Evolutionary conservation across 2,797 vertebrate species (phyloP).

Genomic region (Sciaenops ocellatus): DNA sequence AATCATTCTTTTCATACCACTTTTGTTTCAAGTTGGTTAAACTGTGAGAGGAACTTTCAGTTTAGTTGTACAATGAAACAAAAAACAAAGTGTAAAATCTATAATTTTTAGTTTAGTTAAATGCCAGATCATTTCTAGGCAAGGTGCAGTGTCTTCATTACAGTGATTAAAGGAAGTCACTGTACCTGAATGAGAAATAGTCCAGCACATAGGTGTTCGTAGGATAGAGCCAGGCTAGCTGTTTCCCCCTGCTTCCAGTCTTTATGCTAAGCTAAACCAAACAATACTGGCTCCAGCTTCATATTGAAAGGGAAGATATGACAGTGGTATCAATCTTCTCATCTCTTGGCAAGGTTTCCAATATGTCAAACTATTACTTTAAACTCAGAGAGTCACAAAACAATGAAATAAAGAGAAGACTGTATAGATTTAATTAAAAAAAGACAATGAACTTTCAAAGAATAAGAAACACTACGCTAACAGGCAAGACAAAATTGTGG

Average conservation of each 20-base stretch:
- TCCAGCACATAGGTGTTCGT: not conserved
- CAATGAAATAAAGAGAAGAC: not conserved
- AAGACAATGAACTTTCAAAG: not conserved
- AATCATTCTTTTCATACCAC: not conserved
- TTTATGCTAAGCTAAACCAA: not conserved
- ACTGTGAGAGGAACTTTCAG: not conserved
- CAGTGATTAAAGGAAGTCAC: no score
- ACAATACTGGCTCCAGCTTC: not conserved
- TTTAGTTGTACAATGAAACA: not conserved
- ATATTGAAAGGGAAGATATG: not conserved
- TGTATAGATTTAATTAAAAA: not conserved
- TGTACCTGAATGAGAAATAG: no score
- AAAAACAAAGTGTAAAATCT: not conserved
- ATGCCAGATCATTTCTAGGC: no score
- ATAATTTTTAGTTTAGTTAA: no score
- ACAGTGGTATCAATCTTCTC: not conserved
- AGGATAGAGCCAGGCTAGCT: not conserved
- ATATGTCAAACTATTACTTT: not conserved
- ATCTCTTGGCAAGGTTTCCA: not conserved
- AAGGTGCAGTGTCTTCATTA: no score
- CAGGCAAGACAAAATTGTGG: slow-evolving; percentile 1
- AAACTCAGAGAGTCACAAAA: not conserved
- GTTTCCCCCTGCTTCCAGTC: not conserved
- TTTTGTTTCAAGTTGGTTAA: not conserved
- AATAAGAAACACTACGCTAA: slow-evolving; percentile 2